Conservation (phyloP, 2,888 invertebrate genomes). For the Cheilosia pagana region DNA sequence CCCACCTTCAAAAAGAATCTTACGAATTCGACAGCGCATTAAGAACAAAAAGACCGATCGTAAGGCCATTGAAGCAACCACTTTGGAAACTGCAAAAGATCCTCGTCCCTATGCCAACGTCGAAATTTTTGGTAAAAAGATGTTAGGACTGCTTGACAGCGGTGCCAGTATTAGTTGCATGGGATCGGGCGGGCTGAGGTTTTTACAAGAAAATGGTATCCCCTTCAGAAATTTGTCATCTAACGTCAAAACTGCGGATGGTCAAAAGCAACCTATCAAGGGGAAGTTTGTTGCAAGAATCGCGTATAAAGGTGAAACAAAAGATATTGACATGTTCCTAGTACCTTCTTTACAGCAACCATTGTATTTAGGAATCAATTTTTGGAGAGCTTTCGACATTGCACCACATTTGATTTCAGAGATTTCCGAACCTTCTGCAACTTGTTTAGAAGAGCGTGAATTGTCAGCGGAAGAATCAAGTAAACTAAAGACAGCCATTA, state of each 20-base stretch:
- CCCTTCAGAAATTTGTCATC: neutral
- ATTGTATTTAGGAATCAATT: slow-evolving; percentile 1
- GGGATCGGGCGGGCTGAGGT: neutral
- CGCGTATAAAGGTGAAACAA: neutral
- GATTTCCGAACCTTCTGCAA: neutral
- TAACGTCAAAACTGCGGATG: neutral
- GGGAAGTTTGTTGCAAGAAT: neutral
- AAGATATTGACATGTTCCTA: neutral
- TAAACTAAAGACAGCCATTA: neutral
- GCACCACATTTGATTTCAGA: neutral
- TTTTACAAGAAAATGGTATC: neutral
- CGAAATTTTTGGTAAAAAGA: neutral
- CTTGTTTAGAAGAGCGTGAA: neutral
- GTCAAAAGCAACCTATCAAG: neutral
- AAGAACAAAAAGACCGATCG: neutral
- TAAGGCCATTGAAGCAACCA: neutral
- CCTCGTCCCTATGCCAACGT: neutral
- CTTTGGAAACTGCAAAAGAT: neutral
- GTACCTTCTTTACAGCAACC: slow-evolving; percentile 2
- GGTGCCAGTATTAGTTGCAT: neutral
- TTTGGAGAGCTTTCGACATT: slow-evolving; percentile 14
- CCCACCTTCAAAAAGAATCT: neutral
- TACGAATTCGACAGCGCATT: neutral
- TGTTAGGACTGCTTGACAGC: neutral
- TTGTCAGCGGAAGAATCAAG: neutral